Conservation (phyloP, 2,797 vertebrate genomes). For the Pangasius krempfi region DNA sequence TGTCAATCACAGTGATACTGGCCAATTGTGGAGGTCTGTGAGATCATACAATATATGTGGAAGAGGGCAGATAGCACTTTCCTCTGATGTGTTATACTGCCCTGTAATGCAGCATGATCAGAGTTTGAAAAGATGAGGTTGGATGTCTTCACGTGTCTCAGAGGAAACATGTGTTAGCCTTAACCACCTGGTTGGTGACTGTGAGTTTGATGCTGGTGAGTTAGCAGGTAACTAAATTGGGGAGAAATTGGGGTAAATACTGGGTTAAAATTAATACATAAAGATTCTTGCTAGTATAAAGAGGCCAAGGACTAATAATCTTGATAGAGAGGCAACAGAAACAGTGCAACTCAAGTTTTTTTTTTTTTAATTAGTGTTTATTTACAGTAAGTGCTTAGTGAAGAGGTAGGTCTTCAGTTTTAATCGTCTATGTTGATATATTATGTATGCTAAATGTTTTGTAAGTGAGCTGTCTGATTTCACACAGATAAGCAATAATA, state of each 20-base stretch:
- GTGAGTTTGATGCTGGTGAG: not conserved
- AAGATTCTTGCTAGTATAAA: not conserved
- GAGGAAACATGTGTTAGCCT: not conserved
- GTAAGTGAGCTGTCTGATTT: constrained; percentile 55
- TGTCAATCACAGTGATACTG: not conserved
- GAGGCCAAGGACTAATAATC: not conserved
- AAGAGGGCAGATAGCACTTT: not conserved
- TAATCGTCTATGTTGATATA: not conserved
- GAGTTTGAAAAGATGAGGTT: not conserved
- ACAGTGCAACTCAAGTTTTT: not conserved
- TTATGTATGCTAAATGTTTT: not conserved
- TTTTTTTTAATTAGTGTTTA: not conserved
- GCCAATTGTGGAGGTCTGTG: not conserved
- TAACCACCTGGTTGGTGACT: not conserved
- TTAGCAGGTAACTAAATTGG: not conserved
- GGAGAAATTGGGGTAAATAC: not conserved
- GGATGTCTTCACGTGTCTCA: not conserved
- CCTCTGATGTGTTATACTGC: not conserved
- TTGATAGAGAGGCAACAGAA: not conserved
- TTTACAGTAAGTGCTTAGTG: not conserved
- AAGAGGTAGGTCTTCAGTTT: not conserved
- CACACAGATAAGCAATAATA: constrained; percentile 55
- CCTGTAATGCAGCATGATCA: not conserved
- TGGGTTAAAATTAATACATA: not conserved
- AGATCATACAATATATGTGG: not conserved